phyloP scores from a whole-genome alignment of 23 tunicate genomes.

The Trididemnum nubilum region DNA sequence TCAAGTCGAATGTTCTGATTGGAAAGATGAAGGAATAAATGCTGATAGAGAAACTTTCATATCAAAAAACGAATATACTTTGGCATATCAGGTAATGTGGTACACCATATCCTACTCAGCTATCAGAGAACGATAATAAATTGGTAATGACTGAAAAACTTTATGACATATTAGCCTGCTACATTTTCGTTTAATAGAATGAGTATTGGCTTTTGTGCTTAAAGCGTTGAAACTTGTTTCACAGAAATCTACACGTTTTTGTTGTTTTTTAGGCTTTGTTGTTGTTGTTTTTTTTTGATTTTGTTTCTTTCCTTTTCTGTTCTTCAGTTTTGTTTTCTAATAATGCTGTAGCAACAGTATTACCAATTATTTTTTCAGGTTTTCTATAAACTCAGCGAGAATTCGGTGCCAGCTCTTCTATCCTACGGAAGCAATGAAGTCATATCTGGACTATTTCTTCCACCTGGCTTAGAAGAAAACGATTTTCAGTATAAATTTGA shows the following conservation, averaged over 20 bases:
- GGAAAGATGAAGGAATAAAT: constrained; percentile 93
- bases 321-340: too few relatives aligned
- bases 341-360: too few relatives aligned
- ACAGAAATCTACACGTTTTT: too few relatives aligned
- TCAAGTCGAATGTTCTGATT: constrained; percentile 46
- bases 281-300: too few relatives aligned
- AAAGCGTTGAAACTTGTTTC: too few relatives aligned
- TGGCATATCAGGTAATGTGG: constrained; percentile 56
- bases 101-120: too few relatives aligned
- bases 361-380: constrained; percentile 53
- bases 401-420: constrained; percentile 25
- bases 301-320: too few relatives aligned
- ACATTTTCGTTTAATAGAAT: too few relatives aligned
- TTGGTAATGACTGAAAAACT: neutral
- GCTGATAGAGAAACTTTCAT: constrained; percentile 44
- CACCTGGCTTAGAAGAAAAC: constrained; percentile 65
- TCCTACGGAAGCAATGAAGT: constrained; percentile 58
- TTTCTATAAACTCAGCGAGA: constrained; percentile 15
- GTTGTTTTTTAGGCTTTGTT: too few relatives aligned
- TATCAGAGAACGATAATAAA: neutral
- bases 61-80: constrained; percentile 34
- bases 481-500: constrained; percentile 69
- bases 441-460: constrained; percentile 49
- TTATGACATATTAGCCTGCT: too few relatives aligned
- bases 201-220: too few relatives aligned